Conservation (phyloP, 2,797 vertebrate species). For the Rhinoraja longicauda region DNA sequence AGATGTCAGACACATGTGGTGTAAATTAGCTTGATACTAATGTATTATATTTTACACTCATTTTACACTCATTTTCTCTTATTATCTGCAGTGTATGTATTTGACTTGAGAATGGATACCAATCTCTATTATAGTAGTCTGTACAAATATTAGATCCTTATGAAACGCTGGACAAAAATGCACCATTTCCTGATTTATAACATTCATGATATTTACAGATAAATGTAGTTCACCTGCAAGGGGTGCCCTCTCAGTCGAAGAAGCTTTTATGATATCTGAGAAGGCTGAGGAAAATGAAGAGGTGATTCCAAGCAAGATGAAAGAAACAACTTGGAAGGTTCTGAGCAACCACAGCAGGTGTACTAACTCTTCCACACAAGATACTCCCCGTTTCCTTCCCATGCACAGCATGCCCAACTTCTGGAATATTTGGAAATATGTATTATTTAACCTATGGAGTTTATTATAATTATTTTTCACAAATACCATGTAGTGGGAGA, state of each 20-base stretch:
- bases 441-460: not conserved
- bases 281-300: not conserved
- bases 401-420: not conserved
- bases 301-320: not conserved
- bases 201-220: not conserved
- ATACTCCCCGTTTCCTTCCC: not conserved
- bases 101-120: not conserved
- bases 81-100: not conserved
- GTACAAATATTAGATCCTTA: not conserved
- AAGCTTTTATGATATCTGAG: slow-evolving; percentile 24
- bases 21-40: not conserved
- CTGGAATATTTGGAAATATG: slow-evolving; percentile 1
- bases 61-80: not conserved
- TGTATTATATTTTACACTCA: not conserved
- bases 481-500: not conserved
- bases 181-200: not conserved
- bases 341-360: slow-evolving; percentile 12
- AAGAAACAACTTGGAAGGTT: not conserved
- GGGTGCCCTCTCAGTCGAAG: slow-evolving; percentile 4
- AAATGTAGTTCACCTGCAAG: not conserved
- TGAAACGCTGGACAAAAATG: not conserved
- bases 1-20: not conserved
- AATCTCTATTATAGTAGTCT: not conserved
- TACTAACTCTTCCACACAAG: not conserved
- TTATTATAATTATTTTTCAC: not conserved